Base-by-base conservation (phyloP, 2,888 invertebrate species). In the Eupithecia vulgata region DNA sequence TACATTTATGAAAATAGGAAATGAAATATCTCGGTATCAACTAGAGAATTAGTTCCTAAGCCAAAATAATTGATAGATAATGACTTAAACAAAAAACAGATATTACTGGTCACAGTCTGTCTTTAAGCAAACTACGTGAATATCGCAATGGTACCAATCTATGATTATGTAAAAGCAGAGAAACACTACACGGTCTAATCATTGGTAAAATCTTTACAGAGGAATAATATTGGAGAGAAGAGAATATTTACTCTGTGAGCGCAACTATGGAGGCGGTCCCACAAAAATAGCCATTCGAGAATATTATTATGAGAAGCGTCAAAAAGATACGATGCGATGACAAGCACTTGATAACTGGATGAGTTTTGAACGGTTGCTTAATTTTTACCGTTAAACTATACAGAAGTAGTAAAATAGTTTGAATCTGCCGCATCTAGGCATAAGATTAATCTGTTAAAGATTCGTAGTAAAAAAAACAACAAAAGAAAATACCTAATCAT, bases 281-380 rank as follows among this genome's bases (percentile, higher is more conserved):
- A 88, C 90, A 68, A 88, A 93, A 94, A 93, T 94, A 94, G 88
- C 83, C 82, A 84, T 84, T 88, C 86, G 85, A 91, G 92, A 92
- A 93, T 93, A 94, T 93, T 30, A 94, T 93, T 30, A 61, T 35
- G 64, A 64, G 35, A 21, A n/a, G 89, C 88, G 91, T 92, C 92
- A 92, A 91, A 90, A 88, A 85, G 52, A 90, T 91, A 90, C 88
- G 87, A 89, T 77, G 84, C 84, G 89, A 86, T 86, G 91, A 91
- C 90, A 90, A 87, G 86, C 87, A 88, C 88, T 88, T 77, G 86
- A 88, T 87, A 90, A 85, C 81, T 89, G 84, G 90, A 89, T 83
- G 86, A 87, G 78, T 78, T 75, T 59, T 74, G 67, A 76, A 76
- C 73, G 67, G 76, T 77, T 78, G 74, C 79, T 78, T 78, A 74